Conservation (phyloP, 1,140 invertebrate genomes). For the Sarcophaga bullata region DNA sequence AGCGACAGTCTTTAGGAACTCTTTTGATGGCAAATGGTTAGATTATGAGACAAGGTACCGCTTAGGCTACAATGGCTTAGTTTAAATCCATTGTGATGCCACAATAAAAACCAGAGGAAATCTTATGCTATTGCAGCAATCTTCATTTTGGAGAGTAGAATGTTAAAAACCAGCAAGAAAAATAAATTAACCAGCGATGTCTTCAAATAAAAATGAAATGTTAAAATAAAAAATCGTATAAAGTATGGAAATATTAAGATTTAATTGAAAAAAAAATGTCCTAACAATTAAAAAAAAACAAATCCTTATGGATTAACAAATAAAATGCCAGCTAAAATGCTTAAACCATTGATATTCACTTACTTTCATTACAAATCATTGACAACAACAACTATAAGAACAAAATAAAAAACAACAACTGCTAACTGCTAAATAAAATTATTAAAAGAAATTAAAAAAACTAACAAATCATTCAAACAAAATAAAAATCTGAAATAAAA, state of each 20-base stretch:
- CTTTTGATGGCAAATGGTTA: too few species aligned
- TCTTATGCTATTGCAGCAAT: too few species aligned
- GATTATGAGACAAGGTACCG: too few species aligned
- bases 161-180: too few species aligned
- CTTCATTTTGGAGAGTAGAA: too few species aligned
- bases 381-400: too few species aligned
- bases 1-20: too few species aligned
- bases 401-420: background rate
- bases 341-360: background rate
- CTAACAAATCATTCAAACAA: background rate
- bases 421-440: background rate
- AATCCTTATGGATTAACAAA: background rate
- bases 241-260: background rate
- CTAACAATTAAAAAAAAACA: background rate
- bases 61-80: too few species aligned
- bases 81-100: too few species aligned
- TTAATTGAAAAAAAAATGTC: background rate
- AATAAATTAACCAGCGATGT: background rate
- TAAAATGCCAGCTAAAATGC: background rate
- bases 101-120: too few species aligned
- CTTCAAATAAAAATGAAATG: background rate
- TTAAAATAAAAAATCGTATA: background rate
- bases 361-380: background rate
- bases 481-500: constrained; percentile 15
- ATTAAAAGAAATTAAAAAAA: background rate